Evolutionary conservation across 2,888 invertebrate genomes (phyloP), one percentile per base, ranked within the genome.

Genomic region (Neuroscelio doddi): DNA sequence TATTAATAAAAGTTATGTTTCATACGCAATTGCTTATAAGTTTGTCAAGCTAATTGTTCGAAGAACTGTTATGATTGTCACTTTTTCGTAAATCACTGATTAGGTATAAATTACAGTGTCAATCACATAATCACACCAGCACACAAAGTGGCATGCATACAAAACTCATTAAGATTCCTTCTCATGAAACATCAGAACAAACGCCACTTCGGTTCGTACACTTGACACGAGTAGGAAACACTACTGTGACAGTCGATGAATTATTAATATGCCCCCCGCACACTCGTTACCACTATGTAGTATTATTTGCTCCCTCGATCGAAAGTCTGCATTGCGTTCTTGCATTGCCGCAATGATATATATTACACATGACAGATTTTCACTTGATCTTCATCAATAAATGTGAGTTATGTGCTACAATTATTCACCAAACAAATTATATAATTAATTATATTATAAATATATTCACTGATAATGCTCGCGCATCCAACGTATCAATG

Each of bases 261-360:
- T 80, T 79, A 79, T 80, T 78, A 75, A 81, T 80, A 78, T 72
- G 64, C 71, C 72, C 72, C 70, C 57, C 69, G 56, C 69, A 70
- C 69, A 70, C 67, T 73, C 69, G 73, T 77, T 75, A 68, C 71
- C 68, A 69, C 69, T 72, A 57, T 61, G 71, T 71, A 68, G 61
- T 39, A 50, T 64, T 68, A 76, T 70, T 70, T 71, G 67, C 66
- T 62, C 72, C 59, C 46, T 62, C 68, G 67, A 59, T 65, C 58
- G 68, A 58, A 70, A 69, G 67, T 63, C 64, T 61, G 67, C 69
- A 69, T 46, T 51, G 59, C 64, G 59, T 59, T 49, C 38, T 49
- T 38, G 49, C 49, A 41, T 41, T 44, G 58, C 41, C 47, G 52
- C 63, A 53, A 21, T 30, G 29, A 51, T 51, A 26, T 47, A 42